A percentile compares a stretch with the other conserved stretches of the same genome.
Conservation (phyloP, 2,888 invertebrate genomes). For the Cremastinae sp. region DNA sequence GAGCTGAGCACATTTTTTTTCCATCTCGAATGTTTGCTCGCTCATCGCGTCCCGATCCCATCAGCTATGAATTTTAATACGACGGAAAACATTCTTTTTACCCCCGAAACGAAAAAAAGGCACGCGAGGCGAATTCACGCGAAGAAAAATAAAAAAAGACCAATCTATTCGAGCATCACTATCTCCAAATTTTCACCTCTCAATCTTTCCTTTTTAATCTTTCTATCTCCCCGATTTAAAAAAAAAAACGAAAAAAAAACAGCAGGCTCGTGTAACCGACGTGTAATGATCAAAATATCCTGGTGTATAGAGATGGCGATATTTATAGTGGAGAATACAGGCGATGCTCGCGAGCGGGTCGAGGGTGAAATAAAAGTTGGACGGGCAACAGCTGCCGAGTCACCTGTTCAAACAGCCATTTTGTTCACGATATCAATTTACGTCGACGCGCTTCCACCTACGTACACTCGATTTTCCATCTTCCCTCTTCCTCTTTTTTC, state of each 20-base stretch:
- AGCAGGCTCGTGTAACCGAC: conserved; percentile 18
- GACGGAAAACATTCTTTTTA: conserved; percentile 14
- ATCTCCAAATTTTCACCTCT: neutral
- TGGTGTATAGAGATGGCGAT: conserved; percentile 30
- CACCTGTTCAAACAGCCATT: conserved; percentile 78
- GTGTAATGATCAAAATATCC: conserved; percentile 29
- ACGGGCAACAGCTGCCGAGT: conserved; percentile 75
- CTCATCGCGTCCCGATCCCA: conserved; percentile 18
- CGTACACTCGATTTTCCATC: conserved; percentile 37
- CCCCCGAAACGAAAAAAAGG: too few species aligned
- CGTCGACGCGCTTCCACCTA: conserved; percentile 63
- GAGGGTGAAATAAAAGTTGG: conserved; percentile 72
- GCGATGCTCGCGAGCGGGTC: conserved; percentile 45
- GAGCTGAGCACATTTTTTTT: conserved; percentile 8
- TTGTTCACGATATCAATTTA: conserved; percentile 69
- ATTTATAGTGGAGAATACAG: conserved; percentile 35
- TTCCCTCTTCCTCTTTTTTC: conserved; percentile 11
- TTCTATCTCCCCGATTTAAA: too few species aligned
- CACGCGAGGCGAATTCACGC: neutral
- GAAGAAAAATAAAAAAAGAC: neutral
- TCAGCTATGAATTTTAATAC: conserved; percentile 9
- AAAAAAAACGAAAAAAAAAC: neutral
- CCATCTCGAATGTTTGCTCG: conserved; percentile 19
- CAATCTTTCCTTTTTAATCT: too few species aligned
- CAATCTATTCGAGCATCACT: neutral